phyloP scores from a whole-genome alignment of 2,113 vertebrate species.

The Bubo scandiacus region DNA sequence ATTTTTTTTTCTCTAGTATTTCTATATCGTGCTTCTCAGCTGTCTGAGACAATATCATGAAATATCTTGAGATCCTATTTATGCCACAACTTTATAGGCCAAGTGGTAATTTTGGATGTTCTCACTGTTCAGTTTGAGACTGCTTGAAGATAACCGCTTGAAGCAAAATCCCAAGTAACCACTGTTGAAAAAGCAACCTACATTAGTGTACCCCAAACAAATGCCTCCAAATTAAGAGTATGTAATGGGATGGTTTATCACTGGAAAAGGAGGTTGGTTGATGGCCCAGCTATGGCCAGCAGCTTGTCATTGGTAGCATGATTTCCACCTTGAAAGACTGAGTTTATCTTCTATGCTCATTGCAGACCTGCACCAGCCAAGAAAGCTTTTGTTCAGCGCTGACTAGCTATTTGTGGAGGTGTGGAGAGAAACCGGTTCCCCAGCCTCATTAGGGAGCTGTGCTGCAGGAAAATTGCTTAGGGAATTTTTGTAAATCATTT shows the following conservation, averaged over 20 bases:
- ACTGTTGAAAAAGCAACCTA: neutral
- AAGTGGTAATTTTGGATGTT: neutral
- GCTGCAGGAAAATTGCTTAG: slow-evolving; percentile 48
- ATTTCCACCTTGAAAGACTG: neutral
- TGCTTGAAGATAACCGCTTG: neutral
- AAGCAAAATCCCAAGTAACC: neutral
- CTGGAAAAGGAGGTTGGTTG: neutral
- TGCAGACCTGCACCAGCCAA: neutral
- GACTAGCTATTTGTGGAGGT: neutral
- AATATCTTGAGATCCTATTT: neutral
- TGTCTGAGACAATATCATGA: neutral
- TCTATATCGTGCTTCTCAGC: neutral
- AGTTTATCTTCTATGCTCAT: neutral
- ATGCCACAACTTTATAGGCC: neutral
- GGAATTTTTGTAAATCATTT: slow-evolving; percentile 34
- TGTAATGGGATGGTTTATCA: neutral
- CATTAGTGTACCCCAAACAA: neutral
- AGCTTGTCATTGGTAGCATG: neutral
- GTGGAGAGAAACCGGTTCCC: neutral
- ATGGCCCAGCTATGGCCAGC: neutral
- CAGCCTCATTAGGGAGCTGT: slow-evolving; percentile 56
- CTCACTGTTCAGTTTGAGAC: neutral
- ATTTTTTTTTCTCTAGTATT: neutral
- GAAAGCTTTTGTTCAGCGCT: neutral
- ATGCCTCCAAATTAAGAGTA: neutral